phyloP scores from a whole-genome alignment of 2,797 vertebrate species.

The Cyprinodon diabolis region DNA sequence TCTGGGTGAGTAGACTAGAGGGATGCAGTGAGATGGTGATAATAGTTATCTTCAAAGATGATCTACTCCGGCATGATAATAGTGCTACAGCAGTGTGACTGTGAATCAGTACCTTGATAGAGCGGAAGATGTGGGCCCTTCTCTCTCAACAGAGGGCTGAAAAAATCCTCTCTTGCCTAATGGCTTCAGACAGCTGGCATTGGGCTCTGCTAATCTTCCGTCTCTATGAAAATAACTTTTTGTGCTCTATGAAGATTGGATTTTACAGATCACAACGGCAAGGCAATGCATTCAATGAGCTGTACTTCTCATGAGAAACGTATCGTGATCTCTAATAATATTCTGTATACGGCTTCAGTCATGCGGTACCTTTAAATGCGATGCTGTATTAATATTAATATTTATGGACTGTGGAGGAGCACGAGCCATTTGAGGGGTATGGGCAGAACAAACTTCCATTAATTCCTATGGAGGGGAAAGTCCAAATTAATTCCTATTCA shows the following conservation, averaged over 20 bases:
- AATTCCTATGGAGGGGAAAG: constrained; percentile 87
- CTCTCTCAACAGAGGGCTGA: constrained; percentile 62
- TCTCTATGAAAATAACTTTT: constrained; percentile 85
- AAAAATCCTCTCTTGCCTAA: constrained; percentile 75
- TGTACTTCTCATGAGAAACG: constrained; percentile 87
- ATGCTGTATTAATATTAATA: constrained; percentile 89
- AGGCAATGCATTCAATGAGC: constrained; percentile 86
- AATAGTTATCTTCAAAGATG: constrained; percentile 82
- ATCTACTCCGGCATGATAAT: constrained; percentile 82
- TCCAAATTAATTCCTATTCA: constrained; percentile 89
- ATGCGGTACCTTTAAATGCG: constrained; percentile 86
- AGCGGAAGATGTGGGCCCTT: constrained; percentile 75
- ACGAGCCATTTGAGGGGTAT: constrained; percentile 76
- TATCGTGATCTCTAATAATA: constrained; percentile 88
- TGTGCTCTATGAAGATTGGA: constrained; percentile 87
- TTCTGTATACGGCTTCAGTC: constrained; percentile 87
- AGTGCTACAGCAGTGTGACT: constrained; percentile 79
- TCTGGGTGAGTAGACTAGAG: constrained; percentile 75
- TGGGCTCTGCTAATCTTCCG: constrained; percentile 81
- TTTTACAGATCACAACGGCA: constrained; percentile 88
- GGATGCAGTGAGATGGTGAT: constrained; percentile 73
- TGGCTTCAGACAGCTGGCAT: constrained; percentile 83
- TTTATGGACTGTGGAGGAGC: constrained; percentile 85
- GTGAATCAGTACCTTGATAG: constrained; percentile 77
- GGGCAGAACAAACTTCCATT: constrained; percentile 87